Evolutionary conservation across 2,113 vertebrate genomes (phyloP).

Genomic region (Arenaria interpres): DNA sequence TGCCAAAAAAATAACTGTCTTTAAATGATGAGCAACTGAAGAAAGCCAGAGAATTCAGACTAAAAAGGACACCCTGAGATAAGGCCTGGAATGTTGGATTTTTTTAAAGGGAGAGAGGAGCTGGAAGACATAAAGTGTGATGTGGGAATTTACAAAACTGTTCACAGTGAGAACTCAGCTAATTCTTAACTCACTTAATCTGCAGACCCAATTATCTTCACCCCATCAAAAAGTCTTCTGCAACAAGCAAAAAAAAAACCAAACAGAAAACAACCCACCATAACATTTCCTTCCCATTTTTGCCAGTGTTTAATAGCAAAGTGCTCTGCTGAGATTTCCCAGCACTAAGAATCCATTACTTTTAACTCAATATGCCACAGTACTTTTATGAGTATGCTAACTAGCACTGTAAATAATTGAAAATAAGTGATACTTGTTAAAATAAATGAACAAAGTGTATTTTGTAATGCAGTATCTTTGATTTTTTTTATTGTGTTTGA

Average conservation of each 20-base stretch:
- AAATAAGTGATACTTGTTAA: conserved; percentile 72
- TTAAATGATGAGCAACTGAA: conserved; percentile 56
- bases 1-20: conserved; percentile 52
- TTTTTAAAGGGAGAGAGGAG: neutral
- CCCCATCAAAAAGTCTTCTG: neutral
- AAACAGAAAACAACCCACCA: neutral
- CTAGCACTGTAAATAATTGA: conserved; percentile 70
- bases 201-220: conserved; percentile 30
- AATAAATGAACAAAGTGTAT: conserved; percentile 67
- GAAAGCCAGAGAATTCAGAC: neutral
- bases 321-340: conserved; percentile 33
- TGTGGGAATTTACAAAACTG: conserved; percentile 25
- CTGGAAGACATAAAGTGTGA: neutral
- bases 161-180: neutral
- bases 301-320: conserved; percentile 24
- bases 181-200: conserved; percentile 25
- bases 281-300: conserved; percentile 14
- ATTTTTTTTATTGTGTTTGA: conserved; percentile 66
- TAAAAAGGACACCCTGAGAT: conserved; percentile 36
- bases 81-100: neutral
- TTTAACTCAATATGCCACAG: conserved; percentile 55
- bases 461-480: conserved; percentile 57
- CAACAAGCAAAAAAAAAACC: neutral
- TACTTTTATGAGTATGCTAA: conserved; percentile 56
- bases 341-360: conserved; percentile 54